Base-by-base conservation (phyloP, 1,140 invertebrate genomes). In the Dreissena polymorpha region DNA sequence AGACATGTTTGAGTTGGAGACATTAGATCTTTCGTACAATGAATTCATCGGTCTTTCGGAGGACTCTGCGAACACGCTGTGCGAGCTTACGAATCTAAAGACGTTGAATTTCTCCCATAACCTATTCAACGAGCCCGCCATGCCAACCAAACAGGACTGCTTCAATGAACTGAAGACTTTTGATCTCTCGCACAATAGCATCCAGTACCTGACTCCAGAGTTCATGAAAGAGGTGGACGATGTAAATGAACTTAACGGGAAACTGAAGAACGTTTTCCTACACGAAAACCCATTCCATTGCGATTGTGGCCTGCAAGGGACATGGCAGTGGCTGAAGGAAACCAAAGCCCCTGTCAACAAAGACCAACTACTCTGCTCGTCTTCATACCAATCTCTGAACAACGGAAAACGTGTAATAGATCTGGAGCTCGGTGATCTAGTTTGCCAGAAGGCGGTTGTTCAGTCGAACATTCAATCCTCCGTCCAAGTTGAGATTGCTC, bases 101-200 rank as follows among this genome's bases (percentile, higher is more conserved):
- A 50, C 16, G n/a, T 69, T 85, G 18, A 68, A 85, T 74, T 68
- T 85, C 16, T 82, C 84, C 0, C 65, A 85, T 51, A 85, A 85
- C 29, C 63, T 69, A 29, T 65, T 85, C 16, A 71, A 39, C 1
- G 51, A 57, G 0, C 70, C 77, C 8, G 21, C 57, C 8, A n/a
- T 80, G 70, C 79, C 79, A 29, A 82, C 27, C 14, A 55, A 55
- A 73, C 16, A 39, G 16, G 18, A 63, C 16, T 85, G 83, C 23
- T n/a, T 74, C 16, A 50, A 81, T 25, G 25, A 71, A 10, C 63
- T 85, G 10, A 21, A 57, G 16, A 50, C 13, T 1, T 39, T 85
- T 2, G 77, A 85, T 75, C 55, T 85, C 1, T 80, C 76, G 8
- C 75, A 74, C 27, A 85, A 85, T 70, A 49, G 63, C n/a, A 80